phyloP scores from a whole-genome alignment of 2,797 vertebrate species.

The Anniella stebbinsi region DNA sequence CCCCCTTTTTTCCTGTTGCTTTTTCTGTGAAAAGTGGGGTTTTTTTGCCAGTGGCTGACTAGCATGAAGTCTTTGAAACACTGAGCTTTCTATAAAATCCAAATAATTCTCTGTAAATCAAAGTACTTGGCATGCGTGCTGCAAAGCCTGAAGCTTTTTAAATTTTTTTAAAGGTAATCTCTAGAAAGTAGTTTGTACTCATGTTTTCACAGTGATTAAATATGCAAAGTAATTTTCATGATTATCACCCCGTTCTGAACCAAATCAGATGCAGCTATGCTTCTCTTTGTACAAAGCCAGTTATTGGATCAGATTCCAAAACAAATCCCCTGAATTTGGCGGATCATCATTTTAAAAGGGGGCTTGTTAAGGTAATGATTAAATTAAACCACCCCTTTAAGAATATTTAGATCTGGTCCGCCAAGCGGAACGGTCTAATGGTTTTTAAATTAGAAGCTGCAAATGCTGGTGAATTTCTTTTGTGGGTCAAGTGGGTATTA shows the following conservation, averaged over 20 bases:
- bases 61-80: slow-evolving; percentile 79
- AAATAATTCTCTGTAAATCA: slow-evolving; percentile 81
- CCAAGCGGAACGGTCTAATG: slow-evolving; percentile 95
- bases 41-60: slow-evolving; percentile 70
- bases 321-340: slow-evolving; percentile 92
- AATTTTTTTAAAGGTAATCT: slow-evolving; percentile 83
- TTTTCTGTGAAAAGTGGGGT: slow-evolving; percentile 51
- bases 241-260: slow-evolving; percentile 87
- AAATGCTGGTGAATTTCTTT: slow-evolving; percentile 80
- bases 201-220: slow-evolving; percentile 89
- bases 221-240: slow-evolving; percentile 91
- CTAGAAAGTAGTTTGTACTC: slow-evolving; percentile 83
- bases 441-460: slow-evolving; percentile 91
- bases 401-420: slow-evolving; percentile 94
- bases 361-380: slow-evolving; percentile 98
- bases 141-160: slow-evolving; percentile 77
- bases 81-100: slow-evolving; percentile 77
- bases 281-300: slow-evolving; percentile 85
- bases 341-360: slow-evolving; percentile 95
- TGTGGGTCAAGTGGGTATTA: slow-evolving; percentile 86
- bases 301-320: slow-evolving; percentile 93
- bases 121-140: slow-evolving; percentile 81
- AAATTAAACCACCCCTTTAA: slow-evolving; percentile 98
- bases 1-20: slow-evolving; percentile 34
- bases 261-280: slow-evolving; percentile 85